These are phyloP conservation scores for Ptychoptera contaminata DNA, from an alignment of 2,888 invertebrate genomes.

Conservation along the genomic window DNA sequence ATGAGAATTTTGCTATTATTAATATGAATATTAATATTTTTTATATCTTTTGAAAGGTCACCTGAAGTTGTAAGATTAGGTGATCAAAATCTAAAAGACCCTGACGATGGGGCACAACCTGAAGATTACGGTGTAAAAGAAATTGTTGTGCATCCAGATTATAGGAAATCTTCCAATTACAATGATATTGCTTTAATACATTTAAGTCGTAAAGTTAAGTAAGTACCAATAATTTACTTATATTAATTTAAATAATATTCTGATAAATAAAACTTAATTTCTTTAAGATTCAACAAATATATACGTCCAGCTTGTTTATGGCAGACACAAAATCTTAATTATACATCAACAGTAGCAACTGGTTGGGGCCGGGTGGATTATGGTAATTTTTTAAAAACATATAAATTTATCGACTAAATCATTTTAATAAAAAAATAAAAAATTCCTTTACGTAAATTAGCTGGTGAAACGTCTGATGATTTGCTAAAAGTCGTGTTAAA, in stretches of 20 bases:
- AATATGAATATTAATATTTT: not conserved
- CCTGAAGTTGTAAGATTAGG: slow-evolving; percentile 34
- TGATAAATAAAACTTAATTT: not conserved
- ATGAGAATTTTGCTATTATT: not conserved
- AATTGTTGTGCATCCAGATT: slow-evolving; percentile 30
- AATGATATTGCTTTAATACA: slow-evolving; percentile 36
- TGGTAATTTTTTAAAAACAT: not conserved
- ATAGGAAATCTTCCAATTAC: slow-evolving; percentile 28
- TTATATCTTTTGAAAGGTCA: slow-evolving; percentile 24
- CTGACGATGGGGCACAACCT: slow-evolving; percentile 26
- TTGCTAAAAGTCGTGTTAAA: slow-evolving; percentile 28
- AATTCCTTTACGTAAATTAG: too few species aligned
- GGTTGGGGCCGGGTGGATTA: slow-evolving; percentile 24
- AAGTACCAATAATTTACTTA: not conserved
- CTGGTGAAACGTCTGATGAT: slow-evolving; percentile 20
- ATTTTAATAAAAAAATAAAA: too few species aligned
- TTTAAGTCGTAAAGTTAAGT: slow-evolving; percentile 13
- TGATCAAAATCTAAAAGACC: slow-evolving; percentile 29
- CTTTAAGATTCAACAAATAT: slow-evolving; percentile 3
- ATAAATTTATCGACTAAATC: too few species aligned
- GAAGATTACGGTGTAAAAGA: slow-evolving; percentile 23
- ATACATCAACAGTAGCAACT: slow-evolving; percentile 20
- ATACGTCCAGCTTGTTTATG: slow-evolving; percentile 30
- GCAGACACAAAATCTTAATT: slow-evolving; percentile 16
- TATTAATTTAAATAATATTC: not conserved